Conservation (phyloP, 2,113 vertebrate species). For the Dolichotis patagonum region DNA sequence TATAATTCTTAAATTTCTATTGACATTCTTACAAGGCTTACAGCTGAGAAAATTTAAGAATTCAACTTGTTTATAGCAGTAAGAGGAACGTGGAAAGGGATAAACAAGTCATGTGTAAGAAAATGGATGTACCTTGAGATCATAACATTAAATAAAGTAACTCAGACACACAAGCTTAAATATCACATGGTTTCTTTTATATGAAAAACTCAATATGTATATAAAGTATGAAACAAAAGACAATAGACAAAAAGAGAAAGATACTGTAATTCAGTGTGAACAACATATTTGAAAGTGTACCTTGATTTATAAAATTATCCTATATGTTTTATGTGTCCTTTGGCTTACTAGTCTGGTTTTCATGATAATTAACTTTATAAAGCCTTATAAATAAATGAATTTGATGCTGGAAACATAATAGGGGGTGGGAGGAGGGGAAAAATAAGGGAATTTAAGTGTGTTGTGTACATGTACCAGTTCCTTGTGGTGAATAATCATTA, state of each 20-base stretch:
- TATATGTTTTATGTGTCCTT: not conserved
- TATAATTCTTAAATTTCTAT: slow-evolving; percentile 33
- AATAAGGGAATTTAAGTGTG: not conserved
- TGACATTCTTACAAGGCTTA: not conserved
- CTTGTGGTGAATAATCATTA: not conserved
- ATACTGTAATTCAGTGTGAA: not conserved
- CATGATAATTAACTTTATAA: not conserved
- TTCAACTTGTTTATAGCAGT: not conserved
- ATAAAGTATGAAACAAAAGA: not conserved
- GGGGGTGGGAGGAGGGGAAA: not conserved
- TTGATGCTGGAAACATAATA: not conserved
- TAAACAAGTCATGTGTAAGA: not conserved
- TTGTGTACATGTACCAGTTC: not conserved
- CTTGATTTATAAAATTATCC: not conserved
- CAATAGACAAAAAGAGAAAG: not conserved
- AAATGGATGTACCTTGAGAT: not conserved
- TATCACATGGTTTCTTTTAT: not conserved
- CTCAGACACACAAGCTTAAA: not conserved
- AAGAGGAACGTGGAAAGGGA: not conserved
- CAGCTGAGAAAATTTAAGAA: slow-evolving; percentile 6
- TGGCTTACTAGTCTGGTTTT: not conserved
- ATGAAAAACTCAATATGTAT: not conserved
- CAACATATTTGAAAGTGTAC: not conserved
- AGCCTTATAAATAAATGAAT: not conserved
- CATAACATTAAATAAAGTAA: not conserved